These are phyloP conservation scores for Falco punctatus DNA, from an alignment of 2,113 vertebrate species.

Conservation along the genomic window DNA sequence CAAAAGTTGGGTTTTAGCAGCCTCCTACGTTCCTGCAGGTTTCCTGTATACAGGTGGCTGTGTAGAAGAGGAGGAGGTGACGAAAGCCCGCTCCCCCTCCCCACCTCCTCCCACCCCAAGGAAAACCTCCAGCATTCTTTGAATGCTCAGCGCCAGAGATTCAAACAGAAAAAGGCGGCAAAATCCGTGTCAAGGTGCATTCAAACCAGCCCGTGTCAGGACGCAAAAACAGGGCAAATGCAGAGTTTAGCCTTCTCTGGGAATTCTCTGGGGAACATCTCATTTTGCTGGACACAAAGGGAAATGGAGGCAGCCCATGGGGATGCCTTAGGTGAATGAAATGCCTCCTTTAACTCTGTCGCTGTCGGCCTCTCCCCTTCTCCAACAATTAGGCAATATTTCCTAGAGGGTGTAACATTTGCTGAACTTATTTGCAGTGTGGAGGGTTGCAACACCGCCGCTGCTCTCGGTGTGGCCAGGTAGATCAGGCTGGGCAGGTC, in stretches of 20 bases:
- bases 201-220: background rate
- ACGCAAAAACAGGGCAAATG: background rate
- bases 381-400: background rate
- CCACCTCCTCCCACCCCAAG: background rate
- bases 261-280: background rate
- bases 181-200: background rate
- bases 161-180: background rate
- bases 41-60: background rate
- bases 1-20: background rate
- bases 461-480: background rate
- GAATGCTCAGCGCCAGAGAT: background rate
- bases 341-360: background rate
- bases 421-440: background rate
- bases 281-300: rapidly evolving
- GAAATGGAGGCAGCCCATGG: rapidly evolving
- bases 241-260: background rate
- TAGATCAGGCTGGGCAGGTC: background rate
- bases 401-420: slow-evolving; percentile 27
- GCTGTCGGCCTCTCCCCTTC: background rate
- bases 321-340: rapidly evolving
- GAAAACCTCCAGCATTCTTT: background rate
- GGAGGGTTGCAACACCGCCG: background rate
- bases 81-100: background rate
- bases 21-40: background rate
- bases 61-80: background rate